These are phyloP conservation scores for Drosophila bipectinata DNA, from an alignment of 1,140 invertebrate genomes.

Conservation along the genomic window DNA sequence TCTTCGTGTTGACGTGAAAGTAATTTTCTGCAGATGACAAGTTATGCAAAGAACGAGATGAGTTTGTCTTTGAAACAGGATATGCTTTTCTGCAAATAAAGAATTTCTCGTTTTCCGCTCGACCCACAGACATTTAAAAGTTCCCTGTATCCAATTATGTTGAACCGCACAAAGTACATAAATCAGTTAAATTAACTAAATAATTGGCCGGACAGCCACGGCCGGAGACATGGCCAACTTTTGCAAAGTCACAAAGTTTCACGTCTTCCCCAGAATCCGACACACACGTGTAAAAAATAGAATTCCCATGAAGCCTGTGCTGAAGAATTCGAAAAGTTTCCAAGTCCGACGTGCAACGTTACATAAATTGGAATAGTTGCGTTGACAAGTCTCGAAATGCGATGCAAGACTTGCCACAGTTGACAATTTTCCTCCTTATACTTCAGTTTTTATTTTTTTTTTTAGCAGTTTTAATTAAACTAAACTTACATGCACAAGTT, in stretches of 20 bases:
- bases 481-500: slow-evolving; percentile 68
- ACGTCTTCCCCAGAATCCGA: slow-evolving; percentile 3
- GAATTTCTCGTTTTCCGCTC: not conserved
- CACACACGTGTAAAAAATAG: slow-evolving; percentile 6
- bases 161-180: slow-evolving; percentile 16
- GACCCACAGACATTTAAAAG: slow-evolving; percentile 6
- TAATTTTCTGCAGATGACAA: slow-evolving; percentile 72
- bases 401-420: slow-evolving; percentile 56
- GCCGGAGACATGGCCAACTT: slow-evolving; percentile 24
- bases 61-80: slow-evolving; percentile 37
- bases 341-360: slow-evolving; percentile 53
- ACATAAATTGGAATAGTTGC: slow-evolving; percentile 77
- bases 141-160: not conserved
- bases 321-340: slow-evolving; percentile 36
- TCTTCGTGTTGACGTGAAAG: slow-evolving; percentile 38
- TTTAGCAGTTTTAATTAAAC: slow-evolving; percentile 70
- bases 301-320: slow-evolving; percentile 4
- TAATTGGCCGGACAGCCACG: slow-evolving; percentile 34
- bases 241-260: slow-evolving; percentile 22
- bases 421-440: slow-evolving; percentile 41
- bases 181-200: slow-evolving; percentile 44
- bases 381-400: slow-evolving; percentile 57
- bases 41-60: slow-evolving; percentile 56
- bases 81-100: slow-evolving; percentile 6
- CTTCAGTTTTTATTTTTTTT: slow-evolving; percentile 25